Conservation (phyloP, 2,888 invertebrate species). For the Stenodera caucasica region DNA sequence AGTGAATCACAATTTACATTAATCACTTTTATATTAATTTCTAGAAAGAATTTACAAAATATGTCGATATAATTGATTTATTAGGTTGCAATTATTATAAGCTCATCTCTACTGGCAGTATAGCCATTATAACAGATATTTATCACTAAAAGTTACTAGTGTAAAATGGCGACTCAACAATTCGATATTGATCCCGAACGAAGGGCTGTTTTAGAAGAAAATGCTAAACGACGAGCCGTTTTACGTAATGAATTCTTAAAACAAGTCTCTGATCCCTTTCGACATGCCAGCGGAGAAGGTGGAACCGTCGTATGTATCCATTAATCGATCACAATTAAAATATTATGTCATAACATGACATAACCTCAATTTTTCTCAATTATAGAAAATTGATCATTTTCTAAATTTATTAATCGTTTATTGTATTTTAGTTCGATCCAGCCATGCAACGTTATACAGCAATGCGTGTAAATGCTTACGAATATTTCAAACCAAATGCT, state of each 20-base stretch:
- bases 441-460: constrained; percentile 73
- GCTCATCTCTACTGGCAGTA: too few relatives aligned
- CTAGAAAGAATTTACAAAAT: too few relatives aligned
- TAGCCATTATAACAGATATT: too few relatives aligned
- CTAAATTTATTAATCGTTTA: constrained; percentile 5
- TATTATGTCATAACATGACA: constrained; percentile 31
- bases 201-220: constrained; percentile 61
- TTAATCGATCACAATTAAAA: not conserved
- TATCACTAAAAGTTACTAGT: too few relatives aligned
- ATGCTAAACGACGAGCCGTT: constrained; percentile 62
- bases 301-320: constrained; percentile 69
- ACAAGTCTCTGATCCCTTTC: constrained; percentile 70
- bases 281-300: constrained; percentile 66
- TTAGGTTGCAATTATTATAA: too few relatives aligned
- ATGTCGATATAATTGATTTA: too few relatives aligned
- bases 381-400: too few relatives aligned
- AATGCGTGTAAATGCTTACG: constrained; percentile 66
- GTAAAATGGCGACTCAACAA: constrained; percentile 51
- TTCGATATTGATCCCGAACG: constrained; percentile 62
- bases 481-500: constrained; percentile 69
- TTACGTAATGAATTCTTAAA: constrained; percentile 74
- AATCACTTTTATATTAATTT: too few relatives aligned
- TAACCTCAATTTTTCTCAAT: constrained; percentile 25
- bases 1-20: too few relatives aligned
- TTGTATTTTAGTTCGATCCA: constrained; percentile 73